Conservation (phyloP, 2,113 vertebrate species). For the Limanda limanda region DNA sequence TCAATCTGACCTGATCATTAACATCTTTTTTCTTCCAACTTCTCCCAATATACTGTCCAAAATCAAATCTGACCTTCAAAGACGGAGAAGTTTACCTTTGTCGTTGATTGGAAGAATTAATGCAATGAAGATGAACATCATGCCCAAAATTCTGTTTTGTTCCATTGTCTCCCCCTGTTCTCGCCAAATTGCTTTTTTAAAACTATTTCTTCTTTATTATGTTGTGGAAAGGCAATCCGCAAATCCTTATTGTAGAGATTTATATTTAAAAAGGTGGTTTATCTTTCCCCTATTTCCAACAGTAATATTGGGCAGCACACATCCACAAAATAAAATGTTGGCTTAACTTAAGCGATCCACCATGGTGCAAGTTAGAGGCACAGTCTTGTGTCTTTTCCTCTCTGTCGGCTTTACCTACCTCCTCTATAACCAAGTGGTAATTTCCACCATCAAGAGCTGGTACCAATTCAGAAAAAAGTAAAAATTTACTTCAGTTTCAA, state of each 20-base stretch:
- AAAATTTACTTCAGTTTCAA: neutral
- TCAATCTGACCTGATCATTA: neutral
- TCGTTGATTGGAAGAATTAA: too few species aligned
- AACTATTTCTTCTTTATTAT: too few species aligned
- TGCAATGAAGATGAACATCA: too few species aligned
- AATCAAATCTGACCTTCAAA: too few species aligned
- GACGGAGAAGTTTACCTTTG: too few species aligned
- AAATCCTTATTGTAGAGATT: neutral
- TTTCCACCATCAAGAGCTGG: neutral
- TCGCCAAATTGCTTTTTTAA: too few species aligned
- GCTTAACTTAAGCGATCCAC: neutral
- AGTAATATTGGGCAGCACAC: neutral
- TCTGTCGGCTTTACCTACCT: neutral
- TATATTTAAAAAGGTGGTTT: neutral
- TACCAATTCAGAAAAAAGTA: neutral
- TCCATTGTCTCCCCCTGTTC: too few species aligned
- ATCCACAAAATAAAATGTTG: slow-evolving; percentile 3
- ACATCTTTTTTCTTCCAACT: too few species aligned
- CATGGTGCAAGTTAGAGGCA: slow-evolving; percentile 2
- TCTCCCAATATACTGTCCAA: too few species aligned
- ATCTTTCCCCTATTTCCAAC: neutral
- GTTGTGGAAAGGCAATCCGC: neutral
- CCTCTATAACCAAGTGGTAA: too few species aligned
- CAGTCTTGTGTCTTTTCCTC: neutral
- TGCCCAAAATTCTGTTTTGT: too few species aligned